phyloP scores from a whole-genome alignment of 2,888 invertebrate genomes.

The Clunio marinus region DNA sequence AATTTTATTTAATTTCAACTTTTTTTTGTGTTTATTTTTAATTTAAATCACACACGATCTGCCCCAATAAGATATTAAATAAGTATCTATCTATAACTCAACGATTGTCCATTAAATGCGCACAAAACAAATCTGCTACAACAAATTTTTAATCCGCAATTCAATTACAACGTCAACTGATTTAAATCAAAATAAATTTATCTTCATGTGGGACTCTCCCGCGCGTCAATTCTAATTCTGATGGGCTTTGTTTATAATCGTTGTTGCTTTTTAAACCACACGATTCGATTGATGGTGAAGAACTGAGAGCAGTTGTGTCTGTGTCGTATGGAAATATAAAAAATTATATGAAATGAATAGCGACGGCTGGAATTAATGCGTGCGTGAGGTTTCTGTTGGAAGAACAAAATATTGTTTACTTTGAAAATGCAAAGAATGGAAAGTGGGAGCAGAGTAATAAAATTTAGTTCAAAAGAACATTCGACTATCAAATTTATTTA shows the following conservation, averaged over 20 bases:
- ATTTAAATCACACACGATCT: no score
- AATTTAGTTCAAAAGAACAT: no score
- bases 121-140: background rate
- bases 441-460: no score
- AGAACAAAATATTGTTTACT: no score
- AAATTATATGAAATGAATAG: slow-evolving; percentile 19
- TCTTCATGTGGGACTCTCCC: background rate
- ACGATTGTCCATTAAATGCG: background rate
- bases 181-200: slow-evolving; percentile 31
- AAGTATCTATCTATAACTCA: no score
- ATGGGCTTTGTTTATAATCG: background rate
- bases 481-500: no score
- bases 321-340: slow-evolving; percentile 20
- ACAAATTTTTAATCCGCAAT: slow-evolving; percentile 22
- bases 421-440: no score
- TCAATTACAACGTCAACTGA: slow-evolving; percentile 24
- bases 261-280: slow-evolving; percentile 8
- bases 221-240: background rate
- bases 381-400: background rate
- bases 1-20: no score
- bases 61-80: no score
- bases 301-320: slow-evolving; percentile 11
- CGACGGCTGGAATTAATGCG: background rate
- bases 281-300: slow-evolving; percentile 26
- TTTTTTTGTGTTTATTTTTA: no score